Base-by-base conservation (phyloP, 2,113 vertebrate species). In the Triplophysa siluroides region DNA sequence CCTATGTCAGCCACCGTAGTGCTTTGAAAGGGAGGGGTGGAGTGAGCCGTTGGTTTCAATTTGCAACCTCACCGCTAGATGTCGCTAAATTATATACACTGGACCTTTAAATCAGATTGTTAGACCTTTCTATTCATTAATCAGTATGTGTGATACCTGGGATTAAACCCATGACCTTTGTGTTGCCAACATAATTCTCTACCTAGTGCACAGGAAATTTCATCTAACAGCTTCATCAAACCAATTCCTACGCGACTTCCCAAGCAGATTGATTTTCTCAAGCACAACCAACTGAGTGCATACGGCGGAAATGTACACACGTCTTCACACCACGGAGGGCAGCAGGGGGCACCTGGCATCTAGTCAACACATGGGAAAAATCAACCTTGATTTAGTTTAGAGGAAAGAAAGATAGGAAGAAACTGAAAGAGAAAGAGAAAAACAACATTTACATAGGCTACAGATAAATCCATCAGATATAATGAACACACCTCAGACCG, bases 331-430 rank as follows among this genome's bases (percentile, higher is more conserved):
- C 47, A 45, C 24, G 0, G 16, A 38, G 33, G 18, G 43, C 19
- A 67, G 52, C 6, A 50, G 63, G 19, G 38, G 24, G 61, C 12
- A 21, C 45, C 78, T 29, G 58, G n/a, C n/a, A n/a, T n/a, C 61
- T 64, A 41, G 43, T 74, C 23, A 65, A 54, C 78, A 41, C n/a
- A n/a, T n/a, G n/a, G n/a, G n/a, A n/a, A n/a, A 64, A 72, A 75
- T 10, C 26, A 67, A 19, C 58, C n/a, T 33, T 65, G 52, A 74
- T 66, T 60, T 75, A 60, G 47, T 74, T 75, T 66, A 4, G 18
- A 10, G 9, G 24, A 7, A 45, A 38, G 60, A 68, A 16, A 33
- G n/a, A 19, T 5, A n/a, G 11, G 24, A 13, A 23, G 19, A 67
- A 54, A 65, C 1, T 63, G 43, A 79, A 54, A 52, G 23, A 26